Percentiles rank a stretch among this genome's conserved stretches.
phyloP scores from a whole-genome alignment of 2,888 invertebrate species.

The Gortyna flavago region DNA sequence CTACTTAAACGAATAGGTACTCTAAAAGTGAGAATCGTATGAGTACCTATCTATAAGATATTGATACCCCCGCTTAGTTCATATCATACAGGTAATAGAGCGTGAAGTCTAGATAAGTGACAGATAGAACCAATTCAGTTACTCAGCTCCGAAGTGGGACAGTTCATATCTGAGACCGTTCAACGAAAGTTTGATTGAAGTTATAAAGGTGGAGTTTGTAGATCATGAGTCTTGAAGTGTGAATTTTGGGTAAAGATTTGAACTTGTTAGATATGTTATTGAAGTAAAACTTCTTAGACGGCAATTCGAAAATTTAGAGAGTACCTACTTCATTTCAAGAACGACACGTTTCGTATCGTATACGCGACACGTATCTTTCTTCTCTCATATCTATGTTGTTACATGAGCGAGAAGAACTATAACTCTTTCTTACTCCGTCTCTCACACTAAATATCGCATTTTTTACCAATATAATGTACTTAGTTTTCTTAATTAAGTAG shows the following conservation, averaged over 20 bases:
- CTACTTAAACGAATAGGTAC: background rate
- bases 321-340: too few species aligned
- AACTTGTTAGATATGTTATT: background rate
- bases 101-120: constrained; percentile 54
- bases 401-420: background rate
- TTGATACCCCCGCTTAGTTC: constrained; percentile 32
- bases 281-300: background rate
- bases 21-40: background rate
- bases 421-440: background rate
- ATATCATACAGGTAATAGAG: constrained; percentile 44
- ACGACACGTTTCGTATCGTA: too few species aligned
- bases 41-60: constrained; percentile 19
- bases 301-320: background rate
- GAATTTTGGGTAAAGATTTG: background rate
- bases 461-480: background rate
- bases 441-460: background rate
- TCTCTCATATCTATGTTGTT: background rate
- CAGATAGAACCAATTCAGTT: constrained; percentile 45
- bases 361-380: background rate
- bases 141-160: constrained; percentile 33
- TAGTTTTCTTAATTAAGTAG: background rate
- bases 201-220: background rate
- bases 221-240: background rate
- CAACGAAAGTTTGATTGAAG: constrained; percentile 9
- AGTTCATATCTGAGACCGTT: constrained; percentile 24